Percentiles rank a stretch among this genome's conserved stretches.
Evolutionary conservation across 2,888 invertebrate species (phyloP).

Genomic region (Crematogaster levior): DNA sequence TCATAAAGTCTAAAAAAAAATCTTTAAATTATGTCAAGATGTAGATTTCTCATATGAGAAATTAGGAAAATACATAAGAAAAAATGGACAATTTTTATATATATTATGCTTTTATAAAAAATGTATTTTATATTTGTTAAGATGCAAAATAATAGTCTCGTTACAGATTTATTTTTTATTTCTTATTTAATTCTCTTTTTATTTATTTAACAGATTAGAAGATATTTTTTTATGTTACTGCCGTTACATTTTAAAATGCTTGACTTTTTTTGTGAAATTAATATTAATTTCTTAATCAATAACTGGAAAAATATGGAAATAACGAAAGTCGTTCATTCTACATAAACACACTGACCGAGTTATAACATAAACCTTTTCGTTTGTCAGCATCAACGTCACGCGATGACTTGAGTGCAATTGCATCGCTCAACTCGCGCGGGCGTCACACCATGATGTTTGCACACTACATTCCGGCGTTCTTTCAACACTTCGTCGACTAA

Average conservation of each 20-base stretch:
- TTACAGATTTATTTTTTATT: background rate
- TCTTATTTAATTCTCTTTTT: background rate
- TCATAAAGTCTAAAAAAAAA: background rate
- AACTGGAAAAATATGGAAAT: background rate
- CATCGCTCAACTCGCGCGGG: slow-evolving; percentile 37
- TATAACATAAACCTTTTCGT: background rate
- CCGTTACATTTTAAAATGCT: background rate
- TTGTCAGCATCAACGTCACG: slow-evolving; percentile 29
- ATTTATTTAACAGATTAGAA: background rate
- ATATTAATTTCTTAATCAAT: slow-evolving; percentile 8
- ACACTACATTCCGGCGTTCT: slow-evolving; percentile 73
- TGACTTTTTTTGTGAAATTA: background rate
- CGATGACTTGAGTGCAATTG: slow-evolving; percentile 54
- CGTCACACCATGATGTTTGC: slow-evolving; percentile 71
- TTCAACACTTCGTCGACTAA: slow-evolving; percentile 68
- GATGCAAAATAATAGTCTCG: background rate
- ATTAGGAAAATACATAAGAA: background rate
- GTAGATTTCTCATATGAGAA: too few relatives aligned
- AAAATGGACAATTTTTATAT: background rate
- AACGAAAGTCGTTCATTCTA: background rate
- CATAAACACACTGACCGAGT: background rate
- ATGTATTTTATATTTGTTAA: background rate
- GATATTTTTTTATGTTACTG: background rate
- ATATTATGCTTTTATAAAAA: background rate
- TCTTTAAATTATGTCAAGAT: background rate